Conservation (phyloP, 2,888 invertebrate genomes). For the Clivina fossor region DNA sequence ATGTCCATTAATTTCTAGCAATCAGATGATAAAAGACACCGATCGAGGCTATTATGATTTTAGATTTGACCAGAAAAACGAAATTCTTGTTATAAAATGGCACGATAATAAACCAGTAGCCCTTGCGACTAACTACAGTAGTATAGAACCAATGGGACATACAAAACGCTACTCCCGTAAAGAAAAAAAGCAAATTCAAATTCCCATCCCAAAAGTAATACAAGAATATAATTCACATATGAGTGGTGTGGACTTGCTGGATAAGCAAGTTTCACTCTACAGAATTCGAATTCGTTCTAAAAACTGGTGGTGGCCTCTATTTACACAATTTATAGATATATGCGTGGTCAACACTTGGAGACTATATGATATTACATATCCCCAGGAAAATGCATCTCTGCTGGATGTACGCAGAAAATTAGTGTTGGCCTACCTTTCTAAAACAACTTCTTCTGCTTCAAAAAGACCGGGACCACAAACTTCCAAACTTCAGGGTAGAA, state of each 20-base stretch:
- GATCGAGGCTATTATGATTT: conserved; percentile 34
- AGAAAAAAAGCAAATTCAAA: conserved; percentile 7
- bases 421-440: not conserved
- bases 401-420: conserved; percentile 8
- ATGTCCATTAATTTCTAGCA: conserved; percentile 22
- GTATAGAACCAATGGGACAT: conserved; percentile 2
- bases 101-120: conserved; percentile 27
- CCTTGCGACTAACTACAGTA: conserved; percentile 16
- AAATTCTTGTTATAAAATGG: conserved; percentile 28
- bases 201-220: conserved; percentile 15
- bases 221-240: conserved; percentile 26
- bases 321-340: conserved; percentile 31
- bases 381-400: conserved; percentile 17
- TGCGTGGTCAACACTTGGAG: conserved; percentile 25
- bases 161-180: conserved; percentile 16
- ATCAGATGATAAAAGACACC: conserved; percentile 31
- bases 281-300: conserved; percentile 26
- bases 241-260: conserved; percentile 31
- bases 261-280: conserved; percentile 26
- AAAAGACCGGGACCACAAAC: conserved; percentile 11
- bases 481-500: conserved; percentile 4
- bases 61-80: conserved; percentile 27
- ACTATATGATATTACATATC: conserved; percentile 25
- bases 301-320: conserved; percentile 34
- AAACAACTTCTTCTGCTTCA: not conserved